A percentile compares a stretch with the other conserved stretches of the same genome.
These are phyloP conservation scores for Habropoda laboriosa DNA, from an alignment of 1,140 invertebrate species.

Conservation along the genomic window DNA sequence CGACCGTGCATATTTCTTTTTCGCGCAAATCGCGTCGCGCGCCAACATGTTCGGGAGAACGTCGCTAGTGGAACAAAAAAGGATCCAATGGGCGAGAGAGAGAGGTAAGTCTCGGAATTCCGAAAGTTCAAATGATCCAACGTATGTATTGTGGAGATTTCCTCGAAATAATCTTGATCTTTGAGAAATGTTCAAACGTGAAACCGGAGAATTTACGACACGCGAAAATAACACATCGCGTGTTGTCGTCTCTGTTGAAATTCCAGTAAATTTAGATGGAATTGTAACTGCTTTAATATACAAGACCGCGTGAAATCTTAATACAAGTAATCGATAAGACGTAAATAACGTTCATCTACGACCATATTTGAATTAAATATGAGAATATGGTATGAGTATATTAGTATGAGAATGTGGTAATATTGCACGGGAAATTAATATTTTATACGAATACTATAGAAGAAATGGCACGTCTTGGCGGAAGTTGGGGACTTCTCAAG, in stretches of 20 bases:
- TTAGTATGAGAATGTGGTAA: background rate
- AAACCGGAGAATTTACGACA: background rate
- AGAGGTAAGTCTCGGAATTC: constrained; percentile 82
- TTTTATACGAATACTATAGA: constrained; percentile 79
- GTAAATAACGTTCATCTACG: background rate
- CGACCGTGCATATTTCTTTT: constrained; percentile 32
- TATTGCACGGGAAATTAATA: constrained; percentile 33
- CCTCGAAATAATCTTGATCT: background rate
- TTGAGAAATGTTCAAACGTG: background rate
- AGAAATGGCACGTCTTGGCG: constrained; percentile 84
- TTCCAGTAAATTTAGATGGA: background rate
- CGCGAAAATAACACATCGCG: too few relatives aligned
- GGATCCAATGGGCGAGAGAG: constrained; percentile 89
- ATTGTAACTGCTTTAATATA: background rate
- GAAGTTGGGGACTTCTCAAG: constrained; percentile 79
- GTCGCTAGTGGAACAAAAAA: constrained; percentile 88
- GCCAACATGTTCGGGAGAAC: constrained; percentile 77
- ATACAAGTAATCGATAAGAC: background rate
- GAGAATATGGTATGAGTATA: background rate
- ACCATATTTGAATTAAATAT: background rate
- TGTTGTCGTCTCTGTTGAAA: background rate
- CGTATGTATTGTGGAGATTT: background rate
- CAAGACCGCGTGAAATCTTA: background rate
- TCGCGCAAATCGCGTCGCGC: constrained; percentile 33
- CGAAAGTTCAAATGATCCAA: background rate